A percentile compares a stretch with the other conserved stretches of the same genome.
Conservation (phyloP, 2,113 vertebrate genomes). For the Thermophis baileyi region DNA sequence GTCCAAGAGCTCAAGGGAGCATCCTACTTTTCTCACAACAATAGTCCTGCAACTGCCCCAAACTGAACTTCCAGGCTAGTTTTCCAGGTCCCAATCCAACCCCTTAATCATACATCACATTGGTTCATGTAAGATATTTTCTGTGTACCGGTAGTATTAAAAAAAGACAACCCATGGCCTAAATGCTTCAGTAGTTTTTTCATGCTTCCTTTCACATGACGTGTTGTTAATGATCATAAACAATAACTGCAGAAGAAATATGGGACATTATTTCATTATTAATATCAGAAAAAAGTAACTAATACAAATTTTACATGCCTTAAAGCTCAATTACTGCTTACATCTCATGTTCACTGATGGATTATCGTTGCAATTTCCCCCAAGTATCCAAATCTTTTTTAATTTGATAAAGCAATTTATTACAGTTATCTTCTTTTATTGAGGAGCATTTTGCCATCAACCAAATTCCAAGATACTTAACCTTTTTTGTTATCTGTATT, state of each 20-base stretch:
- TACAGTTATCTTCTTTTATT: no score
- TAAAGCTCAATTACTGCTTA: not conserved
- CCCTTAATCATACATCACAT: not conserved
- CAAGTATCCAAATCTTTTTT: no score
- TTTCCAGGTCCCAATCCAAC: not conserved
- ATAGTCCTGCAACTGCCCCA: not conserved
- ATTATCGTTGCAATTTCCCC: not conserved
- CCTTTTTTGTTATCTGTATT: no score
- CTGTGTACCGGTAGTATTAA: not conserved
- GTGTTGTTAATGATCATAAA: not conserved
- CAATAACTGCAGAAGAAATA: not conserved
- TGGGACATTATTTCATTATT: not conserved
- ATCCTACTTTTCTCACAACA: not conserved
- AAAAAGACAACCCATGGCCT: not conserved
- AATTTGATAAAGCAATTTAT: no score
- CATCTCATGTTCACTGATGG: not conserved
- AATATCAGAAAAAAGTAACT: not conserved
- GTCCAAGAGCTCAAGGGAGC: not conserved
- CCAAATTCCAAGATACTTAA: no score
- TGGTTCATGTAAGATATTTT: not conserved
- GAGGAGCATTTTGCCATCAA: no score
- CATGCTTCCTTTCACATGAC: not conserved
- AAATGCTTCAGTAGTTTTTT: not conserved
- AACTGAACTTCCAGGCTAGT: not conserved
- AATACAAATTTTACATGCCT: not conserved